phyloP scores from a whole-genome alignment of 1,140 invertebrate genomes.

The Acarapis woodi region DNA sequence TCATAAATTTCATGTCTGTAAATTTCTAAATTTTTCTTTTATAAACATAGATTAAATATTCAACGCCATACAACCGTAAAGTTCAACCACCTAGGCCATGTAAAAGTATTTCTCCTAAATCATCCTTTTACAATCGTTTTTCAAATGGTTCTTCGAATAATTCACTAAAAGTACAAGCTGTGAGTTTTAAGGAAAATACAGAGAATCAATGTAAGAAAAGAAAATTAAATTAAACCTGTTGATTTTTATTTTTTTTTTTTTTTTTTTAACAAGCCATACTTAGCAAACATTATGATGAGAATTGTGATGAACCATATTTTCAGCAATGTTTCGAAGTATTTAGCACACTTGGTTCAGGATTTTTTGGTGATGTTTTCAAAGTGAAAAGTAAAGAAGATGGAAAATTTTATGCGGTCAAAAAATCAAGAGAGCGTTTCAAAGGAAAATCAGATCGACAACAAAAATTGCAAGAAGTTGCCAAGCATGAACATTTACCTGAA shows the following conservation, averaged over 20 bases:
- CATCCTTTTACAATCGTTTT: conserved; percentile 8
- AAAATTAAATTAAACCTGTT: not conserved
- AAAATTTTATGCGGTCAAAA: conserved; percentile 34
- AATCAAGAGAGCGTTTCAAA: conserved; percentile 27
- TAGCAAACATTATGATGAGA: conserved; percentile 16
- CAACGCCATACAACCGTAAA: too few relatives aligned
- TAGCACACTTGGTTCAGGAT: conserved; percentile 32
- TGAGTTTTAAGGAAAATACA: conserved; percentile 17
- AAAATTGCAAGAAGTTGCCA: conserved; percentile 33
- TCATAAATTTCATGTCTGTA: too few relatives aligned
- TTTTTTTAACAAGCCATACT: conserved; percentile 6
- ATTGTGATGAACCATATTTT: conserved; percentile 18
- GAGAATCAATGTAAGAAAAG: not conserved
- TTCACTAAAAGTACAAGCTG: conserved; percentile 16
- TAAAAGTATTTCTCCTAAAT: too few relatives aligned
- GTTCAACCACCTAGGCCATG: too few relatives aligned
- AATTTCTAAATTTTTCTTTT: too few relatives aligned
- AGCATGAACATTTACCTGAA: conserved; percentile 31
- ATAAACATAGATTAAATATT: too few relatives aligned
- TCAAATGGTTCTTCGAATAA: conserved; percentile 9
- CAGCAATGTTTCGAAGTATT: conserved; percentile 32
- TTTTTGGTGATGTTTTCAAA: conserved; percentile 38
- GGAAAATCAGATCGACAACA: conserved; percentile 27
- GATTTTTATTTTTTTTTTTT: not conserved
- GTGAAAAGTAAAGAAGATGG: conserved; percentile 31